phyloP scores from a whole-genome alignment of 2,113 vertebrate genomes.

The Lophura nycthemera region DNA sequence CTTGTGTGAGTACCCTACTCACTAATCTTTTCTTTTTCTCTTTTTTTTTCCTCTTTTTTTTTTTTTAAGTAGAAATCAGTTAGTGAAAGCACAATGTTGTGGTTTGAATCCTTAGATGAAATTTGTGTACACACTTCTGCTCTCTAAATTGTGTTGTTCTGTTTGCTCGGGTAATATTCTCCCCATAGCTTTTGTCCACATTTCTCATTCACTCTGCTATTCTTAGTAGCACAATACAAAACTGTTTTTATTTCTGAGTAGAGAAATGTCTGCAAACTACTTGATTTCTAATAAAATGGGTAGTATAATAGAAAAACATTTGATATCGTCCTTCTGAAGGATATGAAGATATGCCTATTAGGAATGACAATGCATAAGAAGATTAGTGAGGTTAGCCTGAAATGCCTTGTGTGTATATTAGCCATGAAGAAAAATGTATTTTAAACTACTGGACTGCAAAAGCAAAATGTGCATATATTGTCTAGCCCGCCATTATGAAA shows the following conservation, averaged over 20 bases:
- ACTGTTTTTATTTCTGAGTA: not conserved
- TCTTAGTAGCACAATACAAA: not conserved
- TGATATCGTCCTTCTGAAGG: not conserved
- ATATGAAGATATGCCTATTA: not conserved
- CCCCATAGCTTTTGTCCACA: not conserved
- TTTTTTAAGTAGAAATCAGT: not conserved
- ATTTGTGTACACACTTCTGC: not conserved
- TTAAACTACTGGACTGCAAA: not conserved
- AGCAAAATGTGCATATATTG: rapidly evolving
- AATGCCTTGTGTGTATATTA: not conserved
- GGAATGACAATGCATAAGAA: not conserved
- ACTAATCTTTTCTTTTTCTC: not conserved
- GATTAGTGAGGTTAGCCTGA: constrained; percentile 11
- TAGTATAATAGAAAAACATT: not conserved
- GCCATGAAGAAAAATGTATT: not conserved
- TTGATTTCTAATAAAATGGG: not conserved
- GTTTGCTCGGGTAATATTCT: not conserved
- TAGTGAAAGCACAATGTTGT: rapidly evolving
- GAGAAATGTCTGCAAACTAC: not conserved
- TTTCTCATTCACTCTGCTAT: not conserved
- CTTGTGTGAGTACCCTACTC: not conserved
- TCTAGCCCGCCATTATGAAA: not conserved
- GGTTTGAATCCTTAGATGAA: not conserved
- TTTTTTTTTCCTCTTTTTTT: too few species aligned
- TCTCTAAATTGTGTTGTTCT: not conserved